Conservation (phyloP, 2,888 invertebrate species). For the Cyaniris semiargus region DNA sequence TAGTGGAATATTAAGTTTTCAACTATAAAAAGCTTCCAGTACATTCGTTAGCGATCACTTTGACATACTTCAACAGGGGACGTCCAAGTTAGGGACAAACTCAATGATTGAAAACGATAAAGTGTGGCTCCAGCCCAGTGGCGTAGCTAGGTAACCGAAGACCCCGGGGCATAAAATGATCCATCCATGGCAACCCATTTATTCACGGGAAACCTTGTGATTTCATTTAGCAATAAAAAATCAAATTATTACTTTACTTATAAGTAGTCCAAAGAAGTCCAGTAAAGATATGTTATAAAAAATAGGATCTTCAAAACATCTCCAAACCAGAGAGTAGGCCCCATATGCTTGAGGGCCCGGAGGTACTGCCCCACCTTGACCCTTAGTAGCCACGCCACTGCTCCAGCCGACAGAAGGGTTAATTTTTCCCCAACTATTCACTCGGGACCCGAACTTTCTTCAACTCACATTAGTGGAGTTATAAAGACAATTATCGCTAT, state of each 20-base stretch:
- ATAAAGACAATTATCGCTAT: constrained; percentile 14
- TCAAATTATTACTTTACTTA: too few species aligned
- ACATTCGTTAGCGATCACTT: constrained; percentile 2
- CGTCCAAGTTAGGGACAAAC: constrained; percentile 7
- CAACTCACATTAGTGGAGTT: constrained; percentile 10
- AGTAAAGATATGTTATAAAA: too few species aligned
- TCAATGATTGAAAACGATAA: constrained; percentile 16
- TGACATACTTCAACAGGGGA: neutral
- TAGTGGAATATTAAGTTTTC: neutral
- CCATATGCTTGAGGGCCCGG: too few species aligned
- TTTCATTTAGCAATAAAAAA: too few species aligned
- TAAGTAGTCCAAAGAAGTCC: too few species aligned
- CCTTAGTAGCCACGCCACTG: too few species aligned
- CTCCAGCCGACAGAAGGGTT: neutral
- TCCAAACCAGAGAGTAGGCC: too few species aligned
- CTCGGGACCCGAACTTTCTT: constrained; percentile 4
- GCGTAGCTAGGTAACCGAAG: too few species aligned
- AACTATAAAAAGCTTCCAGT: neutral
- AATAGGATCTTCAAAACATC: too few species aligned
- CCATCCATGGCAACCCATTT: too few species aligned
- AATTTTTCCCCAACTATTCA: constrained; percentile 9
- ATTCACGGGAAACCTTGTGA: too few species aligned
- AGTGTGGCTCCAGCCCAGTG: neutral
- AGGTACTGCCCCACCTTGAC: neutral
- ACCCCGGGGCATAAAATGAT: too few species aligned